Evolutionary conservation across 2,888 invertebrate genomes (phyloP).

Genomic region (Empis livida): DNA sequence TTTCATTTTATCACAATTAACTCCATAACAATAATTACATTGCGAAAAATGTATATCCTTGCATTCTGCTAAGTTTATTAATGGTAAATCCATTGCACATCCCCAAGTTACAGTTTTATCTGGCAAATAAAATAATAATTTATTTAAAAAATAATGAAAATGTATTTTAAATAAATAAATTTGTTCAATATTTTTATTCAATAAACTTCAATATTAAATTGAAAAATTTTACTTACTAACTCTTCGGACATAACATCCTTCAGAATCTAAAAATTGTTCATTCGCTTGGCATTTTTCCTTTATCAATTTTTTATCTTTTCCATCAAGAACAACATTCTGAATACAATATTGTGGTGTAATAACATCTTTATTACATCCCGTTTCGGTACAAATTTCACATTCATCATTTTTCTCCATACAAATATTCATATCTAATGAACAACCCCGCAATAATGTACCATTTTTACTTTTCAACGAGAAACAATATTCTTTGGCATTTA

Average conservation of each 20-base stretch:
- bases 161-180: background rate
- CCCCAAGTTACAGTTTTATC: slow-evolving; percentile 1
- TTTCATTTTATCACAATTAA: background rate
- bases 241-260: background rate
- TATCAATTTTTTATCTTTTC: background rate
- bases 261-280: background rate
- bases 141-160: background rate
- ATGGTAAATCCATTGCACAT: background rate
- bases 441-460: slow-evolving; percentile 2
- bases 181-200: background rate
- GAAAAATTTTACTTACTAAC: background rate
- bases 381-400: background rate
- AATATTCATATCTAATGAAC: slow-evolving; percentile 1
- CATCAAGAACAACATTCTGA: background rate
- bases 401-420: background rate
- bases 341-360: background rate
- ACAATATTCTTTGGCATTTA: slow-evolving; percentile 1
- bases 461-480: background rate
- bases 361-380: background rate
- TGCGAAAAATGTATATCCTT: too few relatives aligned
- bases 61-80: background rate
- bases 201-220: too few relatives aligned
- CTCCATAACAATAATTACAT: background rate
- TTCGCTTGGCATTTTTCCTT: background rate
- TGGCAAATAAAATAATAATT: background rate